These are phyloP conservation scores for Leptosomus discolor DNA, from an alignment of 2,113 vertebrate species.

Conservation along the genomic window DNA sequence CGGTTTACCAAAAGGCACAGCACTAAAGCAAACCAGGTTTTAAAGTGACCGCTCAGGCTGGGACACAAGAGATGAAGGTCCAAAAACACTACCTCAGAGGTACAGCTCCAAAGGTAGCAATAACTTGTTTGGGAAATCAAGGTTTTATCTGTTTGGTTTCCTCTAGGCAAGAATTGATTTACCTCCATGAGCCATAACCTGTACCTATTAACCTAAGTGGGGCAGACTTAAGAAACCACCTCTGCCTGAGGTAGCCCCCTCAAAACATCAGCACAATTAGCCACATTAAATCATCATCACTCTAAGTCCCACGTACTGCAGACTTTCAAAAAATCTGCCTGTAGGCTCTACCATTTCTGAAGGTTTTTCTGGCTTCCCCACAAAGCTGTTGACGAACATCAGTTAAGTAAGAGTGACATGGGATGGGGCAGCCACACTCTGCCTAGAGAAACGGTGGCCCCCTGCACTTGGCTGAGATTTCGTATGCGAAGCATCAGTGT, in stretches of 20 bases:
- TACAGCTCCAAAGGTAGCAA: not conserved
- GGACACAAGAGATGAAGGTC: not conserved
- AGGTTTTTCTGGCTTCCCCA: not conserved
- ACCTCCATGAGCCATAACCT: not conserved
- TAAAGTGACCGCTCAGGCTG: not conserved
- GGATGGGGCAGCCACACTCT: not conserved
- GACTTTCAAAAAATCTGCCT: not conserved
- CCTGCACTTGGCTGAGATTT: not conserved
- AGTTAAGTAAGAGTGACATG: not conserved
- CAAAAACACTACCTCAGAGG: not conserved
- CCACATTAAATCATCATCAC: not conserved
- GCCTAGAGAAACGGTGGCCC: not conserved
- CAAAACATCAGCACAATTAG: not conserved
- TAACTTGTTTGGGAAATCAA: not conserved
- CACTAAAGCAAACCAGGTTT: not conserved
- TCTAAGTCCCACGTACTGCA: not conserved
- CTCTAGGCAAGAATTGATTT: not conserved
- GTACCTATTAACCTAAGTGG: not conserved
- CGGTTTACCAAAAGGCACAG: not conserved
- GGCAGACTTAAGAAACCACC: not conserved
- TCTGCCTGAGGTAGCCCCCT: not conserved
- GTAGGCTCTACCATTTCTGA: not conserved
- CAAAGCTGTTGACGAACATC: not conserved
- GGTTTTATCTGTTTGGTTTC: not conserved
- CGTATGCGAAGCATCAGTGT: not conserved